phyloP scores from a whole-genome alignment of 64 coral and sea anemone genomes.

The Dendronephthya gigantea region DNA sequence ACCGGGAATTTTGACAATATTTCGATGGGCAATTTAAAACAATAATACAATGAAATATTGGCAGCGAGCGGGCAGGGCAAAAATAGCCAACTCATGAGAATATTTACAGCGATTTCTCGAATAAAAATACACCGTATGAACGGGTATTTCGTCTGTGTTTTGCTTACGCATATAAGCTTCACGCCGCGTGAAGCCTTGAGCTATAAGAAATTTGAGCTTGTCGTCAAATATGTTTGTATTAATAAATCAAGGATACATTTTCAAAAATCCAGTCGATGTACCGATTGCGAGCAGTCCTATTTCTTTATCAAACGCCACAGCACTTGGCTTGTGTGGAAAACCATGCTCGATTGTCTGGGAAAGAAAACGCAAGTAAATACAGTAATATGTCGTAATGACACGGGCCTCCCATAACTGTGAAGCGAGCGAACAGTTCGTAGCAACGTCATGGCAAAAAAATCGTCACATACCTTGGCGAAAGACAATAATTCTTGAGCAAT shows the following conservation, averaged over 20 bases:
- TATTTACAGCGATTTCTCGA: not conserved
- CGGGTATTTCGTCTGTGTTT: not conserved
- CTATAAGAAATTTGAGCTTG: not conserved
- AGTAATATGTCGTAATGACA: not conserved
- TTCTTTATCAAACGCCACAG: slow-evolving; percentile 82
- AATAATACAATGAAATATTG: not conserved
- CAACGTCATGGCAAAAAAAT: not conserved
- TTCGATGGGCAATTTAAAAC: not conserved
- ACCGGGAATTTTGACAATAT: not conserved
- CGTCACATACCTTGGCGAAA: slow-evolving; percentile 1
- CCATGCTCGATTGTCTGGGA: slow-evolving; percentile 96
- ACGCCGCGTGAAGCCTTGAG: not conserved
- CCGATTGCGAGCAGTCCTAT: slow-evolving; percentile 77
- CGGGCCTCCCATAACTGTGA: too few species aligned
- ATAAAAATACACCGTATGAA: not conserved
- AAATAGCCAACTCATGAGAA: not conserved
- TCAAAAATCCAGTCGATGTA: slow-evolving; percentile 72
- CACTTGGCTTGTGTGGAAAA: slow-evolving; percentile 95
- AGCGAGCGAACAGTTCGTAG: too few species aligned
- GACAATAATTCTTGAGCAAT: slow-evolving; percentile 7
- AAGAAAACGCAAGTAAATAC: not conserved
- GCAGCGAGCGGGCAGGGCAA: not conserved
- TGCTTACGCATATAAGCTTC: not conserved
- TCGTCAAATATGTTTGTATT: not conserved
- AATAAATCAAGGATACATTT: slow-evolving; percentile 84